These are phyloP conservation scores for Corbicula japonica DNA, from an alignment of 2,888 invertebrate species.

Conservation along the genomic window DNA sequence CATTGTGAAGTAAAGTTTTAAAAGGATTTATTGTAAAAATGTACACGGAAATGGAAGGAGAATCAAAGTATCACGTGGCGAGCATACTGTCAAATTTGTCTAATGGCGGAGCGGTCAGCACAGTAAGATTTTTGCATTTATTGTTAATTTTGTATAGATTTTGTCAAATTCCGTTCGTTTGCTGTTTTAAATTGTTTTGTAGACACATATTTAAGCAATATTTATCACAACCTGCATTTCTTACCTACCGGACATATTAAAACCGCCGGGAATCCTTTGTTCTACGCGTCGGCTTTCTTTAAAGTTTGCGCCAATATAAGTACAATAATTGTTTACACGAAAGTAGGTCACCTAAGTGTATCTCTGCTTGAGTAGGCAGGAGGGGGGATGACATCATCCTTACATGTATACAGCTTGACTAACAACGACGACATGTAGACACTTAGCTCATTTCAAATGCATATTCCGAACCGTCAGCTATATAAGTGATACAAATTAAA, in stretches of 20 bases:
- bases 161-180: background rate
- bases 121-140: conserved; percentile 65
- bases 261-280: conserved; percentile 34
- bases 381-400: conserved; percentile 62
- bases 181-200: too few relatives aligned
- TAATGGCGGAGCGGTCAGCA: conserved; percentile 77
- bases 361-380: conserved; percentile 60
- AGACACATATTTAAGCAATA: too few relatives aligned
- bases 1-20: background rate
- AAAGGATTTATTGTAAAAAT: conserved; percentile 26
- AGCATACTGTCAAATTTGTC: conserved; percentile 86
- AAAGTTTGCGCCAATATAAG: conserved; percentile 10
- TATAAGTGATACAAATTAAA: too few relatives aligned
- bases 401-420: conserved; percentile 67
- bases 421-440: conserved; percentile 53
- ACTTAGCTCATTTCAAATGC: conserved; percentile 38
- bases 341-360: conserved; percentile 68
- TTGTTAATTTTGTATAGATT: background rate
- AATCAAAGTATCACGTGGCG: conserved; percentile 85
- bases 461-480: conserved; percentile 3
- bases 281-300: conserved; percentile 33
- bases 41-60: conserved; percentile 71
- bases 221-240: too few relatives aligned
- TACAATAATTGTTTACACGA: conserved; percentile 43
- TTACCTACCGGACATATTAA: background rate